Evolutionary conservation across 2,888 invertebrate genomes (phyloP), one percentile per base, ranked within the genome.

Genomic region (Dicyrtomina minuta): DNA sequence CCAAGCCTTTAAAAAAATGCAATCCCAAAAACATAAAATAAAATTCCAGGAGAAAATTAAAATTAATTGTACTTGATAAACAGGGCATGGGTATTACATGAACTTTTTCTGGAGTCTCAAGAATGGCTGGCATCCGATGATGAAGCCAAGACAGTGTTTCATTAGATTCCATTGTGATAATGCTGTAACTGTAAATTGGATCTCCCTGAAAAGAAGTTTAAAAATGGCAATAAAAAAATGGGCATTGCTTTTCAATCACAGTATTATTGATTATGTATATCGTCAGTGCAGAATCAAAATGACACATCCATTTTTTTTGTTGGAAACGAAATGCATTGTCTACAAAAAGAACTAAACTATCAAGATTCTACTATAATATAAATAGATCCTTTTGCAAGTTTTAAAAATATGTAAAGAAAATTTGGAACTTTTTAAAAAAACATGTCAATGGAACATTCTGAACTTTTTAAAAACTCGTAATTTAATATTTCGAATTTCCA

Each of bases 51-150:
- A n/a, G n/a, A n/a, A n/a, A n/a, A n/a, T n/a, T 66, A 13, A 66
- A 71, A 8, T 49, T 43, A 24, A 15, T 15, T 24, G 26, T 53
- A 12, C 6, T 17, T 22, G 17, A 61, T 43, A 43, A 17, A 43
- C n/a, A n/a, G n/a, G n/a, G 15, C 17, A 17, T 41, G 41, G 17
- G 4, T 15, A n/a, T 64, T 79, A 89, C 89, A 78, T 86, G 81
- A 74, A 89, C 84, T 81, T 88, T 86, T 78, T 88, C 83, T 46
- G 89, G 87, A 41, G 85, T 86, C 68, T 88, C 86, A 55, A 93
- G 83, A 78, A 92, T 85, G n/a, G 91, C 89, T 68, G 92, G 92
- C 87, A 89, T 88, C 79, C 92, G 85, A 79, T 91, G 88, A 82
- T 92, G 92, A 62, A 92, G 82, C 89, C 89, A 90, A 41, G 86